Conservation (phyloP, 1,140 invertebrate species). For the Teleopsis dalmanni region DNA sequence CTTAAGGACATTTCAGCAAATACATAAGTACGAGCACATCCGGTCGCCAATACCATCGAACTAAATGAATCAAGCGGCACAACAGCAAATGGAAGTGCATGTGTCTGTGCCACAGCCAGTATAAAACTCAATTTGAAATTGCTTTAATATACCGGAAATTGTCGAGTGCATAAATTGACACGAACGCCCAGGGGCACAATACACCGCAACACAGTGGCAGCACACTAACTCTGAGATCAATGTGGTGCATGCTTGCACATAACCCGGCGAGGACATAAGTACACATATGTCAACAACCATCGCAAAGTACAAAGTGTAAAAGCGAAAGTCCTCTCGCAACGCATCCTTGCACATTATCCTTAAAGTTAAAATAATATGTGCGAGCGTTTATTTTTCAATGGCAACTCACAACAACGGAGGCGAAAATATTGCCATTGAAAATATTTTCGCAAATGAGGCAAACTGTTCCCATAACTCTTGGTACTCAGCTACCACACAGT, state of each 20-base stretch:
- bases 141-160: constrained; percentile 9
- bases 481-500: no score
- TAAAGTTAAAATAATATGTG: no score
- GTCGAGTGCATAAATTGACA: constrained; percentile 11
- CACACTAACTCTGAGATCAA: not conserved
- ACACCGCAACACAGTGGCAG: constrained; percentile 6
- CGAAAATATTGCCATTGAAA: no score
- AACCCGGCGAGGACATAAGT: not conserved
- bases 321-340: constrained; percentile 6
- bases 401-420: no score
- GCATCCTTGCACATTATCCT: not conserved
- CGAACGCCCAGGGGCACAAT: constrained; percentile 8
- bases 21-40: not conserved
- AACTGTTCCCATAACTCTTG: no score
- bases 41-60: not conserved
- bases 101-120: not conserved
- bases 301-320: not conserved
- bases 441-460: no score
- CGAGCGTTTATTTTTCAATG: no score
- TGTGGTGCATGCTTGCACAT: not conserved
- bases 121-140: constrained; percentile 3
- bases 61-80: no score
- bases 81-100: no score
- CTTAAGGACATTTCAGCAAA: not conserved
- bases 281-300: not conserved